Conservation (phyloP, 2,888 invertebrate species). For the Coelopa pilipes region DNA sequence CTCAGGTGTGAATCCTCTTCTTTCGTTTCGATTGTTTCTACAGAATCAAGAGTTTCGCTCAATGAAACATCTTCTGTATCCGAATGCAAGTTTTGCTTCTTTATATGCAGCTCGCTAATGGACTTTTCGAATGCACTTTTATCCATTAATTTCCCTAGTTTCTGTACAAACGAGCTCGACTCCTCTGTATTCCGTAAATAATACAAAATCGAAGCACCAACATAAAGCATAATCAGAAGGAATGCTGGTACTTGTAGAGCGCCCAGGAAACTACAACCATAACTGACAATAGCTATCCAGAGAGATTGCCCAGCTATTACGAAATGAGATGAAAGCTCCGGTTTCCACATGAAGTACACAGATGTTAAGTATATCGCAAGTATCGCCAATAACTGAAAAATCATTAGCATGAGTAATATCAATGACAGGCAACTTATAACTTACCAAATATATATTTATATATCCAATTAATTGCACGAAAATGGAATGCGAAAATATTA, state of each 20-base stretch:
- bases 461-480: constrained; percentile 61
- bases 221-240: constrained; percentile 73
- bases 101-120: constrained; percentile 62
- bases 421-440: constrained; percentile 30
- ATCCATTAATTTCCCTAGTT: constrained; percentile 57
- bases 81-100: constrained; percentile 49
- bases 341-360: constrained; percentile 81
- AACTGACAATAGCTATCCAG: constrained; percentile 83
- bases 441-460: constrained; percentile 62
- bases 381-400: constrained; percentile 73
- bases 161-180: constrained; percentile 53
- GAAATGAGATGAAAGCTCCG: constrained; percentile 74
- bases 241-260: constrained; percentile 82
- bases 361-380: constrained; percentile 77
- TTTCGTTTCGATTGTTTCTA: constrained; percentile 52
- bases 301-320: constrained; percentile 76
- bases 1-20: constrained; percentile 69
- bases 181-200: constrained; percentile 64
- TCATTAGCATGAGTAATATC: not conserved
- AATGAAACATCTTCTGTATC: constrained; percentile 61
- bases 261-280: constrained; percentile 79
- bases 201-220: constrained; percentile 56
- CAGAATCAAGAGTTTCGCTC: constrained; percentile 58
- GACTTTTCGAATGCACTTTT: constrained; percentile 59
- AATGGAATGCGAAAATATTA: constrained; percentile 60